A percentile compares a stretch with the other conserved stretches of the same genome.
Conservation (phyloP, 1,140 invertebrate genomes). For the Sipha flava region DNA sequence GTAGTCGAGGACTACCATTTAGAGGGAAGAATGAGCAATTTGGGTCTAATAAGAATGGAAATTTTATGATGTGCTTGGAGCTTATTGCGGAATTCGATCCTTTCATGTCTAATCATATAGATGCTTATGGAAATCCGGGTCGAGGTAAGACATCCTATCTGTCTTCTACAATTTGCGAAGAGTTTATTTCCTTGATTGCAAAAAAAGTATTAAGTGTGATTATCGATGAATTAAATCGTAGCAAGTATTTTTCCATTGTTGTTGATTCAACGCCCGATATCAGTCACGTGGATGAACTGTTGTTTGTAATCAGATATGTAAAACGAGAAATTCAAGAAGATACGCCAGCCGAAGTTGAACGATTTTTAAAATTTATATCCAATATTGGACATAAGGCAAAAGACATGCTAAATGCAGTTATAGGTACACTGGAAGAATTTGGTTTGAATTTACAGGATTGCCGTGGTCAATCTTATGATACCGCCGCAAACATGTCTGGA, state of each 20-base stretch:
- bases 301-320: conserved; percentile 12
- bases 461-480: conserved; percentile 40
- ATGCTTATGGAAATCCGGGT: conserved; percentile 40
- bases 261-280: conserved; percentile 21
- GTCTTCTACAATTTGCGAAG: conserved; percentile 41
- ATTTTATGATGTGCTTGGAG: conserved; percentile 38
- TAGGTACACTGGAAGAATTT: too few species aligned
- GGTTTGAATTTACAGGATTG: too few species aligned
- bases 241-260: conserved; percentile 7
- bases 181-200: conserved; percentile 39
- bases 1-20: background rate
- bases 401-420: conserved; percentile 3
- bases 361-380: conserved; percentile 21
- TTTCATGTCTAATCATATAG: conserved; percentile 41
- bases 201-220: conserved; percentile 8
- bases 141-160: conserved; percentile 40
- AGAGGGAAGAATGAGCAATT: background rate
- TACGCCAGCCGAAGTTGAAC: background rate
- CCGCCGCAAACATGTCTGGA: conserved; percentile 33
- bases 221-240: background rate
- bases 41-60: conserved; percentile 9
- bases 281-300: conserved; percentile 9
- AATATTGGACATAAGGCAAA: conserved; percentile 18
- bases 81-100: conserved; percentile 43
- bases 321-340: background rate